These are phyloP conservation scores for Boloria selene DNA, from an alignment of 2,888 invertebrate genomes.

Conservation along the genomic window DNA sequence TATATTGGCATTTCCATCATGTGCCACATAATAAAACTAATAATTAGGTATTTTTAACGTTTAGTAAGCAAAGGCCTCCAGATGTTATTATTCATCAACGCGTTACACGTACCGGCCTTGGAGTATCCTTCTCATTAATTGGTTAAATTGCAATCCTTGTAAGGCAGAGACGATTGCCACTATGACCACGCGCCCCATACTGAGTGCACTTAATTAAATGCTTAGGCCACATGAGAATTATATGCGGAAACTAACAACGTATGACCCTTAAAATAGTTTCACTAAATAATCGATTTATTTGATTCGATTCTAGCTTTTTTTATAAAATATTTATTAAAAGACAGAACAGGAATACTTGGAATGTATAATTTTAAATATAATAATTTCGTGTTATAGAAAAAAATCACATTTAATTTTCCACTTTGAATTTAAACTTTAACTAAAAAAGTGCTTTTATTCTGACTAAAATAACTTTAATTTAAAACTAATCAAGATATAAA, in stretches of 20 bases:
- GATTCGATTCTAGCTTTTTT: too few species aligned
- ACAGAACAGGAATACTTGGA: too few species aligned
- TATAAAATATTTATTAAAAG: too few species aligned
- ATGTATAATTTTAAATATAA: too few species aligned
- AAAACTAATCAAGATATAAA: too few species aligned
- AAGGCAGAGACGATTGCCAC: conserved; percentile 71
- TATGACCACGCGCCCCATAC: conserved; percentile 53
- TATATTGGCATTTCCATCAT: neutral
- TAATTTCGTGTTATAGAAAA: too few species aligned
- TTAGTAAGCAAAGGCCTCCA: conserved; percentile 24
- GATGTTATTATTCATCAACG: conserved; percentile 31
- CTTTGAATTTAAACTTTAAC: too few species aligned
- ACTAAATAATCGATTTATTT: too few species aligned
- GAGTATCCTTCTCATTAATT: conserved; percentile 63
- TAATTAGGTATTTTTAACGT: neutral
- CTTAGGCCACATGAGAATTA: conserved; percentile 2
- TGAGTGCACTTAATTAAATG: conserved; percentile 49
- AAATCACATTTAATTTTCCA: too few species aligned
- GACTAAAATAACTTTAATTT: too few species aligned
- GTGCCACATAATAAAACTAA: neutral
- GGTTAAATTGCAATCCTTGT: conserved; percentile 74
- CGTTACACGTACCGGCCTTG: conserved; percentile 58
- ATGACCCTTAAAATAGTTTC: too few species aligned
- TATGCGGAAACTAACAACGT: neutral
- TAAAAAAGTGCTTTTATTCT: too few species aligned